Conservation (phyloP, 2,888 invertebrate genomes). For the Agrotis puta region DNA sequence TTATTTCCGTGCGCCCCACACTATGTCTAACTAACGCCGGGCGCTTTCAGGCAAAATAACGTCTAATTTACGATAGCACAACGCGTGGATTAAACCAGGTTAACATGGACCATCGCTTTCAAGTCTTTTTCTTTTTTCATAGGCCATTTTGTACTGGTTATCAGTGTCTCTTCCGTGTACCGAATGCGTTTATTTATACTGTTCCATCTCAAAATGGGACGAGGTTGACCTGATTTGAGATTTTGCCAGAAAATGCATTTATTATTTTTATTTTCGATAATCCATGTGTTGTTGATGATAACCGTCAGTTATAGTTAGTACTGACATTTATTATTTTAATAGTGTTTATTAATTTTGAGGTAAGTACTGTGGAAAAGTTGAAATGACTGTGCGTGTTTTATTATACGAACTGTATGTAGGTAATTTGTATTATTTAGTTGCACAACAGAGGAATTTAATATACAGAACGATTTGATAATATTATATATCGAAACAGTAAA, state of each 20-base stretch:
- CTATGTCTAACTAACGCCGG: constrained; percentile 52
- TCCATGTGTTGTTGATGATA: constrained; percentile 41
- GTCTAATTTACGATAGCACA: constrained; percentile 62
- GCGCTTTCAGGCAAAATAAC: constrained; percentile 65
- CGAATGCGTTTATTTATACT: constrained; percentile 66
- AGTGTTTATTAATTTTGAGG: constrained; percentile 17
- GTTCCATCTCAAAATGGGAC: constrained; percentile 59
- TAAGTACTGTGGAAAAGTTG: constrained; percentile 10
- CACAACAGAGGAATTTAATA: not conserved
- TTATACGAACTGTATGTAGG: not conserved
- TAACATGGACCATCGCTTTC: not conserved
- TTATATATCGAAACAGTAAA: too few relatives aligned
- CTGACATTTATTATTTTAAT: constrained; percentile 41
- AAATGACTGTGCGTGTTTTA: not conserved
- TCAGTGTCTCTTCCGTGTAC: constrained; percentile 63
- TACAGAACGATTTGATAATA: too few relatives aligned
- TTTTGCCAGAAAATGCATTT: constrained; percentile 68
- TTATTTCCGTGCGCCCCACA: constrained; percentile 41
- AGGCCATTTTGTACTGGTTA: constrained; percentile 37
- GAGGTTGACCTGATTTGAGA: constrained; percentile 67
- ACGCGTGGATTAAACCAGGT: constrained; percentile 49
- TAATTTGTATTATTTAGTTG: not conserved
- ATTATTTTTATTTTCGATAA: constrained; percentile 47
- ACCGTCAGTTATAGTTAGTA: constrained; percentile 45
- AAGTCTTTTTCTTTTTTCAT: not conserved